Percentiles rank a stretch among this genome's conserved stretches.
These are phyloP conservation scores for Balaenoptera acutorostrata DNA, from an alignment of 2,113 vertebrate genomes.

Conservation along the genomic window DNA sequence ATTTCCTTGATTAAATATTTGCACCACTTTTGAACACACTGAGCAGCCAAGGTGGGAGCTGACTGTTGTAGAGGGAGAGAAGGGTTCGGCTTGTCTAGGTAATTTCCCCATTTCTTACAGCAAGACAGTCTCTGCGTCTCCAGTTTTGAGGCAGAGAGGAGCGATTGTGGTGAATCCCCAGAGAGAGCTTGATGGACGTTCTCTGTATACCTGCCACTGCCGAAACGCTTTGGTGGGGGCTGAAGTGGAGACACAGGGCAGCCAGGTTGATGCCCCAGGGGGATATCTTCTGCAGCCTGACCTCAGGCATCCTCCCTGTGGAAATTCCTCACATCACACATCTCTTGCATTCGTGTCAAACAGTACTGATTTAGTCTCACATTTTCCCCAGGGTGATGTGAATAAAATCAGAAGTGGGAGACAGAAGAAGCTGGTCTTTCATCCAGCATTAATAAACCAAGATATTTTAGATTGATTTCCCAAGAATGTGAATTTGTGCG, in stretches of 20 bases:
- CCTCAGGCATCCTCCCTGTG: neutral
- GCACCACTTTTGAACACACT: neutral
- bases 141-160: neutral
- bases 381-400: neutral
- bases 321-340: neutral
- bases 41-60: neutral
- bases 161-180: neutral
- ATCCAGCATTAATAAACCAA: neutral
- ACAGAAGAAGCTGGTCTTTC: neutral
- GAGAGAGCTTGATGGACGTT: neutral
- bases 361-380: neutral
- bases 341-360: neutral
- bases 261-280: neutral
- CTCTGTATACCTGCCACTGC: fast-evolving
- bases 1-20: neutral
- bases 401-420: neutral
- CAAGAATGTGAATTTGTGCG: neutral
- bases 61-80: neutral
- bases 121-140: neutral
- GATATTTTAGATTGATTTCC: neutral
- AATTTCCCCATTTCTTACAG: neutral
- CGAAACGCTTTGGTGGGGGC: neutral
- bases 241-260: neutral
- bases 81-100: neutral
- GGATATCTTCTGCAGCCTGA: neutral